These are phyloP conservation scores for Halcyon badia DNA, from an alignment of 2,797 vertebrate species.

Conservation along the genomic window DNA sequence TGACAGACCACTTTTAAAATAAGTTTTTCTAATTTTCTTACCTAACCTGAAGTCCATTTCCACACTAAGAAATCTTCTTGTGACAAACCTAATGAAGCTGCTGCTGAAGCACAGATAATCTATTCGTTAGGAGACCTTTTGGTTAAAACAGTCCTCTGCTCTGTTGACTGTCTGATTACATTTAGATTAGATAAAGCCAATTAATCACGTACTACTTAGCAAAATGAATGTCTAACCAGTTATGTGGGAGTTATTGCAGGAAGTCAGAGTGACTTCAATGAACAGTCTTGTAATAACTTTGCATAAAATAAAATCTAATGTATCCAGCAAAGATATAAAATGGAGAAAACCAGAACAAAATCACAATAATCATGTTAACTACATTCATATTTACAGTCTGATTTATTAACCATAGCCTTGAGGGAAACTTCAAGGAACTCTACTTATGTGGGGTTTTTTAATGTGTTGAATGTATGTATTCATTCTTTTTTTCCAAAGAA, in stretches of 20 bases:
- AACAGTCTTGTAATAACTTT: neutral
- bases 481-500: neutral
- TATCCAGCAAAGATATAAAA: neutral
- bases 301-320: neutral
- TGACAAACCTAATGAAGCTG: neutral
- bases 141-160: neutral
- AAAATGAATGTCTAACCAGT: neutral
- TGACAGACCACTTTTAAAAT: neutral
- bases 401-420: neutral
- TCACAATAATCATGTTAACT: neutral
- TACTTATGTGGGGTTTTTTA: neutral
- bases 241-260: neutral
- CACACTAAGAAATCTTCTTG: neutral
- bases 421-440: neutral
- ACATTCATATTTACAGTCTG: neutral
- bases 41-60: neutral
- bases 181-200: neutral
- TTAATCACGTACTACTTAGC: neutral
- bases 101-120: neutral
- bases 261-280: neutral
- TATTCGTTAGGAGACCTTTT: neutral
- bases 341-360: neutral
- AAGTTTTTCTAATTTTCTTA: neutral
- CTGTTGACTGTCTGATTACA: neutral
- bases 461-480: neutral